Base-by-base conservation (phyloP, 2,888 invertebrate species). In the Conchocele bisecta region DNA sequence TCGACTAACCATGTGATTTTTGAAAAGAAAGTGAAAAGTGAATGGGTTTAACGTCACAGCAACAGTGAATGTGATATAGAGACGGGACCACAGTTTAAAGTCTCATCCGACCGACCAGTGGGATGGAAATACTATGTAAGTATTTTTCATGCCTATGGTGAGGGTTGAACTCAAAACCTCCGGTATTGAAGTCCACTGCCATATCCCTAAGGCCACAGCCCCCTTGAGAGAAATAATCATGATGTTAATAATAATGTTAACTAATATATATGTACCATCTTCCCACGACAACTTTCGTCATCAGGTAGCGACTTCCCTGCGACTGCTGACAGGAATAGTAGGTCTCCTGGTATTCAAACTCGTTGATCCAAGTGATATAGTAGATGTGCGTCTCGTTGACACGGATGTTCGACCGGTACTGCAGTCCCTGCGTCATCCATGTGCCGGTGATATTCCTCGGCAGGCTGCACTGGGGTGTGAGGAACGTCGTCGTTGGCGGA, bases 381-480 rank as follows among this genome's bases (percentile, higher is more conserved):
- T 97, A 96, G 37, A 99, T 97, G 89, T 98, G 98, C 0, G 98
- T 99, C 87, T 97, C 96, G 88, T 98, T 98, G 41, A 99, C 97
- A 4, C 46, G 51, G 31, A 91, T 90, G 29, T 98, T 97, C 0
- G 98, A 98, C 91, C 98, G 98, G 79, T 97, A 96, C 89, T 98
- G 98, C 20, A 80, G 67, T 0, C 98, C 98, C 0, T 98, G 98
- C 87, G 98, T 98, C 57, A 98, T 96, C 98, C 98, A 99, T 24
- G 96, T 94, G 0, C 99, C 98, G 0, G 95, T 94, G 91, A 97
- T 97, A 90, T 98, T 98, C 90, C 97, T 95, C 0, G 98, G 98
- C 68, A 99, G 91, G 46, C 96, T 94, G 88, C 98, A 99, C 0
- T 97, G 96, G 3, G 98, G 96, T 79, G 95, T 75, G 35, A 86